Conservation (phyloP, 1,140 invertebrate species). For the Drosophila repletoides region DNA sequence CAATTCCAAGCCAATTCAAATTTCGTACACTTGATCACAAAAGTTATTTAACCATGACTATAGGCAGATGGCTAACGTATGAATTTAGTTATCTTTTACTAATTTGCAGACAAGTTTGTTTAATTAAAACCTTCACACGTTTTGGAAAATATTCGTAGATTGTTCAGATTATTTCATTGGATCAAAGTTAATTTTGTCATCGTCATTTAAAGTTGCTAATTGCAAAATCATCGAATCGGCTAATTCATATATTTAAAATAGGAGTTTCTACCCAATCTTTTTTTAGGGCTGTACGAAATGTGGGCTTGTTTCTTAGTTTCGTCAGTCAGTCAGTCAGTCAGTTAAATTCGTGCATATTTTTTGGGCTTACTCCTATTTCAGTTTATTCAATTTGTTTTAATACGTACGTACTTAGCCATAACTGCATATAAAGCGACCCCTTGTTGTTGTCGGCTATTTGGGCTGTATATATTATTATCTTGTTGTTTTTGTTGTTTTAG, state of each 20-base stretch:
- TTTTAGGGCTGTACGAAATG: slow-evolving; percentile 41
- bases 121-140: slow-evolving; percentile 42
- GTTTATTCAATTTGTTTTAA: slow-evolving; percentile 6
- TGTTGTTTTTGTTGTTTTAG: slow-evolving; percentile 29
- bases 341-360: slow-evolving; percentile 46
- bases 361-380: slow-evolving; percentile 31
- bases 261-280: background rate
- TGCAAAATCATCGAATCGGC: slow-evolving; percentile 5
- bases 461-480: slow-evolving; percentile 47
- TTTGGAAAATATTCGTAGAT: slow-evolving; percentile 27
- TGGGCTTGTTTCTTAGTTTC: slow-evolving; percentile 60
- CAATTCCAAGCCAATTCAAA: background rate
- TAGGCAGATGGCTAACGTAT: background rate
- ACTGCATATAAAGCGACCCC: slow-evolving; percentile 22
- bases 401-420: slow-evolving; percentile 7
- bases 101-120: slow-evolving; percentile 66
- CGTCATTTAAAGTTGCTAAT: slow-evolving; percentile 53
- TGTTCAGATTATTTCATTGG: slow-evolving; percentile 37
- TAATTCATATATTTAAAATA: background rate
- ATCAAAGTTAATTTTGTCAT: slow-evolving; percentile 30
- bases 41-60: slow-evolving; percentile 21
- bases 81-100: slow-evolving; percentile 51
- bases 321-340: no score
- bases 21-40: slow-evolving; percentile 1
- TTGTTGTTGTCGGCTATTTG: slow-evolving; percentile 29